phyloP scores from a whole-genome alignment of 2,797 vertebrate genomes.

The Dallia pectoralis region DNA sequence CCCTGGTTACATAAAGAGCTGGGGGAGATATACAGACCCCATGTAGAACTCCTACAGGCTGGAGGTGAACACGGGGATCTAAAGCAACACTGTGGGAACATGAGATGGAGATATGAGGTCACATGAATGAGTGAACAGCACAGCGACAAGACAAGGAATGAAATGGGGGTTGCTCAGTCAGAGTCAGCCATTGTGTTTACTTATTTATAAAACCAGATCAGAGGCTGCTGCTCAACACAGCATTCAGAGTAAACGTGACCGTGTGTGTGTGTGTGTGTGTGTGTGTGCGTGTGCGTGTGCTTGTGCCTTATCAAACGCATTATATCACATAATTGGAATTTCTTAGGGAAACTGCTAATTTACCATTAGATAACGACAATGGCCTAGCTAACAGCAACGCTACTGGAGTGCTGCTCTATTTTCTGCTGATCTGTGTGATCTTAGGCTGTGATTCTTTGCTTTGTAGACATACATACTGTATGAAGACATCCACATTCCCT shows the following conservation, averaged over 20 bases:
- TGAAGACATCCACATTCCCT: no score
- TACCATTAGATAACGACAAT: conserved; percentile 1
- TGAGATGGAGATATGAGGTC: neutral
- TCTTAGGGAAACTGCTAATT: neutral
- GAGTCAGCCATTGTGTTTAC: conserved; percentile 38
- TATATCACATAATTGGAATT: neutral
- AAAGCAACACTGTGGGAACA: conserved; percentile 15
- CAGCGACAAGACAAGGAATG: neutral
- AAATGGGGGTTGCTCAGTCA: neutral
- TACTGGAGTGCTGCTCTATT: neutral
- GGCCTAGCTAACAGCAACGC: neutral
- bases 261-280: conserved; percentile 4
- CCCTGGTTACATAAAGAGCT: conserved; percentile 20
- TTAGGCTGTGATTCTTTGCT: no score
- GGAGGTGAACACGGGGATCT: conserved; percentile 53
- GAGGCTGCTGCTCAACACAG: conserved; percentile 30
- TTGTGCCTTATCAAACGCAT: neutral
- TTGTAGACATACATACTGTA: neutral
- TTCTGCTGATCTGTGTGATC: no score
- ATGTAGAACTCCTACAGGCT: conserved; percentile 45
- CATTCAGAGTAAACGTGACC: conserved; percentile 13
- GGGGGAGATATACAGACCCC: conserved; percentile 39
- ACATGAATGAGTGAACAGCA: conserved; percentile 9
- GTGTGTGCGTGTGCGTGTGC: neutral
- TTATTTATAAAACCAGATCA: conserved; percentile 54